Percentiles rank a stretch among this genome's conserved stretches.
Evolutionary conservation across 92 coral and sea anemone species (phyloP).

Genomic region (Parazoanthus atlanticus): DNA sequence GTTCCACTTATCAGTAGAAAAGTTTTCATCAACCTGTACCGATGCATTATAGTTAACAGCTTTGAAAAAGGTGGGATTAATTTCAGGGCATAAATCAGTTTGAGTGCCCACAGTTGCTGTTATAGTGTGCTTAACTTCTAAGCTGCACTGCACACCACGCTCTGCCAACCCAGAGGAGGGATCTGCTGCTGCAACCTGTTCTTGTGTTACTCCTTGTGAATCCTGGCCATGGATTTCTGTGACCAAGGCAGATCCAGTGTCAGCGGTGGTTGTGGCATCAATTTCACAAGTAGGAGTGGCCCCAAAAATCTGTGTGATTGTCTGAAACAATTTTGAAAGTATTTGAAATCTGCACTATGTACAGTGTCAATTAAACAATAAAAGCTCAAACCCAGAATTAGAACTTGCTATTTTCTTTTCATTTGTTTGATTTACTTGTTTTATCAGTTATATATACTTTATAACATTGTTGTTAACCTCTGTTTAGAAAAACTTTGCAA

Average conservation of each 20-base stretch:
- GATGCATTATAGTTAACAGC: conserved; percentile 18
- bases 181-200: not conserved
- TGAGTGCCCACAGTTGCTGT: conserved; percentile 15
- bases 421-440: conserved; percentile 3
- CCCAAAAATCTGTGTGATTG: not conserved
- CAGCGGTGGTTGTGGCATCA: not conserved
- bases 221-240: conserved; percentile 3
- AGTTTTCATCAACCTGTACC: conserved; percentile 1
- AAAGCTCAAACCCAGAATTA: conserved; percentile 1
- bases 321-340: not conserved
- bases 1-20: not conserved
- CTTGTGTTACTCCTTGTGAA: not conserved
- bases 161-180: not conserved
- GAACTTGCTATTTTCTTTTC: conserved; percentile 3
- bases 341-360: conserved; percentile 7
- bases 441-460: not conserved
- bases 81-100: not conserved
- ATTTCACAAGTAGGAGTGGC: conserved; percentile 3
- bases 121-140: not conserved
- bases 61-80: not conserved
- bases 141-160: conserved; percentile 1
- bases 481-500: not conserved
- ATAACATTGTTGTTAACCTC: conserved; percentile 2
- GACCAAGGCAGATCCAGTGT: not conserved
- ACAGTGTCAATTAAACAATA: not conserved